phyloP scores from a whole-genome alignment of 2,797 vertebrate genomes.

The Jordanella pulchra region DNA sequence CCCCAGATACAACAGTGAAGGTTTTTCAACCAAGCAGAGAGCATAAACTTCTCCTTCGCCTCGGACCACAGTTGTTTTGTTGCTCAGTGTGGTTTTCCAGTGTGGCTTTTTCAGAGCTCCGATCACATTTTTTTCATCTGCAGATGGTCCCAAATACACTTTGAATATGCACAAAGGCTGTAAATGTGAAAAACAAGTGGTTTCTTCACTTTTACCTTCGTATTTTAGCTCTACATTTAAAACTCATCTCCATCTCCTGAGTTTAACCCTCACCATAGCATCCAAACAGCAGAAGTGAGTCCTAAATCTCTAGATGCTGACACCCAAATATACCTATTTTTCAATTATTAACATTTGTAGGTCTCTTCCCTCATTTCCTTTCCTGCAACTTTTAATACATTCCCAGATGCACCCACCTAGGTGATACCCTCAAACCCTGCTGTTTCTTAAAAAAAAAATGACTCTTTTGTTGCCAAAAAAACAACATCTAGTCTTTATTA shows the following conservation, averaged over 20 bases:
- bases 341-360: slow-evolving; percentile 54
- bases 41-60: slow-evolving; percentile 72
- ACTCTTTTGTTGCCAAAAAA: slow-evolving; percentile 59
- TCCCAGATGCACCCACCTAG: slow-evolving; percentile 60
- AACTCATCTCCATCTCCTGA: slow-evolving; percentile 16
- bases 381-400: slow-evolving; percentile 41
- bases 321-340: slow-evolving; percentile 65
- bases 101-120: slow-evolving; percentile 55
- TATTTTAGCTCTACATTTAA: slow-evolving; percentile 42
- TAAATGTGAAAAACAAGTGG: slow-evolving; percentile 6
- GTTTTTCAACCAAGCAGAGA: slow-evolving; percentile 72
- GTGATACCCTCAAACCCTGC: slow-evolving; percentile 63
- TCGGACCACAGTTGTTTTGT: slow-evolving; percentile 75
- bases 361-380: slow-evolving; percentile 49
- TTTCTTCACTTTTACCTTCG: slow-evolving; percentile 29
- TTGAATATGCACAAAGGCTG: slow-evolving; percentile 12
- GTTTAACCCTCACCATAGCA: slow-evolving; percentile 48
- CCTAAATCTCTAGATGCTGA: slow-evolving; percentile 52
- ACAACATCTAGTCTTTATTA: slow-evolving; percentile 58
- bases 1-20: slow-evolving; percentile 71
- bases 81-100: slow-evolving; percentile 65
- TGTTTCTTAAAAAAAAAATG: slow-evolving; percentile 46
- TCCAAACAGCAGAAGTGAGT: slow-evolving; percentile 56
- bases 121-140: slow-evolving; percentile 18
- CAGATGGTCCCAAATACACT: slow-evolving; percentile 40